Evolutionary conservation across 2,113 vertebrate species (phyloP).

Genomic region (Catharus minimus): DNA sequence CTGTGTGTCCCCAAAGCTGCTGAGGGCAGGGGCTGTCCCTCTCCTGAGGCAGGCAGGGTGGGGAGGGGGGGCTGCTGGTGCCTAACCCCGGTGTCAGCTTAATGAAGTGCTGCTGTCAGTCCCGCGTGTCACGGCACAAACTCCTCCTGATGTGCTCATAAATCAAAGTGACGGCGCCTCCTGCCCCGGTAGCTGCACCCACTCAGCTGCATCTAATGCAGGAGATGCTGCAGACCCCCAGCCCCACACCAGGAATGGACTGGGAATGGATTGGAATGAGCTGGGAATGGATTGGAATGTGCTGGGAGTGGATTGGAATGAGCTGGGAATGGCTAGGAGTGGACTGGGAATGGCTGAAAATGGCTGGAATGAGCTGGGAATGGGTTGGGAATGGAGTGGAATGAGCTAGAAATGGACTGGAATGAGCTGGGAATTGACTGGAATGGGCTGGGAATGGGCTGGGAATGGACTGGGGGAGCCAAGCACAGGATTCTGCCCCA

Average conservation of each 20-base stretch:
- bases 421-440: neutral
- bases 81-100: constrained; percentile 81
- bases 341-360: too few species aligned
- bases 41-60: neutral
- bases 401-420: neutral
- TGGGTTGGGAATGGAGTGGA: too few species aligned
- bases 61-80: neutral
- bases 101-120: constrained; percentile 92
- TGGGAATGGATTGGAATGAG: too few species aligned
- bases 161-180: constrained; percentile 92
- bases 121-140: constrained; percentile 85
- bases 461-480: neutral
- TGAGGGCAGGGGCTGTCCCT: neutral
- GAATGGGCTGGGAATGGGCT: neutral
- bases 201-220: constrained; percentile 90
- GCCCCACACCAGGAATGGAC: neutral
- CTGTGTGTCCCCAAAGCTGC: neutral
- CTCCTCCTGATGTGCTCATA: constrained; percentile 96
- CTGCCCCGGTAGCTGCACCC: constrained; percentile 88
- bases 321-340: too few species aligned
- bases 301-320: accelerated
- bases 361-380: too few species aligned
- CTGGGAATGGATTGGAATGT: too few species aligned
- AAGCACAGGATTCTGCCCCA: accelerated
- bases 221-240: constrained; percentile 72